Evolutionary conservation across 1,140 invertebrate species (phyloP).

Genomic region (Plodia interpunctella): DNA sequence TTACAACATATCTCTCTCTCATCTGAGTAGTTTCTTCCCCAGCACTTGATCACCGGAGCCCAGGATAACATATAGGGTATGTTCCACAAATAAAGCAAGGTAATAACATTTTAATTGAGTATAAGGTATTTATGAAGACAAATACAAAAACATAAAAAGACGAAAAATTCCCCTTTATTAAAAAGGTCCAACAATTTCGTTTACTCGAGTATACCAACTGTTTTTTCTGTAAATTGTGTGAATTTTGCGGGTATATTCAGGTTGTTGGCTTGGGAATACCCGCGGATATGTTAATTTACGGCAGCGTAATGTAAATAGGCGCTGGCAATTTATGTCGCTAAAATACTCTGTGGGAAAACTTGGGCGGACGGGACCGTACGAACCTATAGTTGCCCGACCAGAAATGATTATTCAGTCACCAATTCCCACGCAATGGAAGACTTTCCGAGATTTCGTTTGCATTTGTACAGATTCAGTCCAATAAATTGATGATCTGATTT

Average conservation of each 20-base stretch:
- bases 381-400: constrained; percentile 21
- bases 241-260: constrained; percentile 41
- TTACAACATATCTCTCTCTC: too few relatives aligned
- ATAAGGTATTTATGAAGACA: neutral
- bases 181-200: constrained; percentile 21
- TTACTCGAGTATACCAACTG: constrained; percentile 16
- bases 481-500: too few relatives aligned
- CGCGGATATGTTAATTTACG: constrained; percentile 60
- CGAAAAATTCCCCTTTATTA: constrained; percentile 17
- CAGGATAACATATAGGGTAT: too few relatives aligned
- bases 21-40: too few relatives aligned
- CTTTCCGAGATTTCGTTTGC: too few relatives aligned
- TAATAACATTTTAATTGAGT: neutral
- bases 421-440: constrained; percentile 19
- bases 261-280: constrained; percentile 54
- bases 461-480: too few relatives aligned
- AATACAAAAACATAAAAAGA: constrained; percentile 17
- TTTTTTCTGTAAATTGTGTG: constrained; percentile 41
- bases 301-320: constrained; percentile 57
- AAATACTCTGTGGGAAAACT: constrained; percentile 44
- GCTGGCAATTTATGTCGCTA: constrained; percentile 59
- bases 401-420: constrained; percentile 37
- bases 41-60: too few relatives aligned
- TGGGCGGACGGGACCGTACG: constrained; percentile 20
- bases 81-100: too few relatives aligned